Base-by-base conservation (phyloP, 2,797 vertebrate genomes). In the Alfaro cultratus region DNA sequence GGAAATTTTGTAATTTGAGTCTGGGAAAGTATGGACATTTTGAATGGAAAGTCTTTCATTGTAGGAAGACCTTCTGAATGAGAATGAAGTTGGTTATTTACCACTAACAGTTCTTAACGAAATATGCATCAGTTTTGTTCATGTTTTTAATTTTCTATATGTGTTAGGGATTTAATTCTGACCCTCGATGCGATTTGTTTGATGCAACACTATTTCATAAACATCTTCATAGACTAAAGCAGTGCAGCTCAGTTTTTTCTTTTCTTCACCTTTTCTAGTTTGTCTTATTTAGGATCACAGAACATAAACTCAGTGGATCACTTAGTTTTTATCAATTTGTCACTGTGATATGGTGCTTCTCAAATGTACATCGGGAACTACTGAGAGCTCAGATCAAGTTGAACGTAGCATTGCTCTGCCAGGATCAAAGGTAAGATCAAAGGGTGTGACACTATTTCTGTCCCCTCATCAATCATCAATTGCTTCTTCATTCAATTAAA, bases 211-310 rank as follows among this genome's bases (percentile, higher is more conserved):
- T 80, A 85, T 75, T 75, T 89, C 73, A 62, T 29, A 60, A 78
- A 71, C 70, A 75, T 82, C 71, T 21, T 36, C 8, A 73, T 18
- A 45, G 53, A 57, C 29, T 31, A 43, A 79, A 76, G 43, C 43
- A 47, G 55, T 62, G 51, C 45, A 71, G 71, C 60, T 82, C 47
- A 9, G 67, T 75, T 46, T 79, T 83, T 80, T 74, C 39, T 46
- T 75, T 46, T 55, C 46, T 53, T 53, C 8, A 3, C 60, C 77
- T 84, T 86, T 67, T n/a, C 70, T 79, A 72, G 64, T 39, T 70
- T 74, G 77, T 75, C 83, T 76, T 46, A 76, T 80, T 88, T 74
- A 76, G 79, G 81, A 92, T 90, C 83, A 89, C 87, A 89, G 82
- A 79, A 39, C 39, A 21, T 29, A 45, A 57, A 79, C 2, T 2